Conservation (phyloP, 2,113 vertebrate genomes). For the Notiomystis cincta region DNA sequence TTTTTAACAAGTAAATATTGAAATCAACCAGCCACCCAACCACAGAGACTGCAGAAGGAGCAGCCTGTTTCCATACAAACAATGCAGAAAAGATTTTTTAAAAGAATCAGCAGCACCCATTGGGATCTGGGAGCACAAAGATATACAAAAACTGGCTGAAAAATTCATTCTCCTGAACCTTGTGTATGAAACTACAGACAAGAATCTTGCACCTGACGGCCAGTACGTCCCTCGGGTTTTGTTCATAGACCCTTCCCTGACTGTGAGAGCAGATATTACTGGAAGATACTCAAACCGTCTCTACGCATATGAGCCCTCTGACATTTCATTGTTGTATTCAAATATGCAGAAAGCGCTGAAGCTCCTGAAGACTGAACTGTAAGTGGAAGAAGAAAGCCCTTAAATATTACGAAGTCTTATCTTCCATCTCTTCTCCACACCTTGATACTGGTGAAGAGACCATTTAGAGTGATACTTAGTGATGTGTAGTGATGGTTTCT, state of each 20-base stretch:
- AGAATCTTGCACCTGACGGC: slow-evolving; percentile 90
- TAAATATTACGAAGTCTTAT: too few relatives aligned
- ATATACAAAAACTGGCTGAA: too few relatives aligned
- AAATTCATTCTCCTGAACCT: too few relatives aligned
- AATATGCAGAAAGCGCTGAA: too few relatives aligned
- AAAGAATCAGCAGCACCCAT: neutral
- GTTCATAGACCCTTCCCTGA: slow-evolving; percentile 93
- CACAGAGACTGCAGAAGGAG: neutral
- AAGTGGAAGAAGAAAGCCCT: too few relatives aligned
- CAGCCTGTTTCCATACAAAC: neutral
- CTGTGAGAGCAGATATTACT: slow-evolving; percentile 90
- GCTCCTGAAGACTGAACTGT: too few relatives aligned
- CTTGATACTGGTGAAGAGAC: too few relatives aligned
- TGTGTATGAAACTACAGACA: too few relatives aligned
- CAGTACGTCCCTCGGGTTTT: slow-evolving; percentile 93
- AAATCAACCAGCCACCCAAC: neutral
- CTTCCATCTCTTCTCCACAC: too few relatives aligned
- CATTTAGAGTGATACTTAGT: too few relatives aligned
- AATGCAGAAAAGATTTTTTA: neutral
- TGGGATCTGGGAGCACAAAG: neutral
- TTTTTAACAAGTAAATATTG: neutral
- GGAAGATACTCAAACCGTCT: slow-evolving; percentile 91
- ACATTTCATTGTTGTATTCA: too few relatives aligned
- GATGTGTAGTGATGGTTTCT: too few relatives aligned
- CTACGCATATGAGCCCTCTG: slow-evolving; percentile 89